Conservation (phyloP, 1,140 invertebrate species). For the Bombus picipes region DNA sequence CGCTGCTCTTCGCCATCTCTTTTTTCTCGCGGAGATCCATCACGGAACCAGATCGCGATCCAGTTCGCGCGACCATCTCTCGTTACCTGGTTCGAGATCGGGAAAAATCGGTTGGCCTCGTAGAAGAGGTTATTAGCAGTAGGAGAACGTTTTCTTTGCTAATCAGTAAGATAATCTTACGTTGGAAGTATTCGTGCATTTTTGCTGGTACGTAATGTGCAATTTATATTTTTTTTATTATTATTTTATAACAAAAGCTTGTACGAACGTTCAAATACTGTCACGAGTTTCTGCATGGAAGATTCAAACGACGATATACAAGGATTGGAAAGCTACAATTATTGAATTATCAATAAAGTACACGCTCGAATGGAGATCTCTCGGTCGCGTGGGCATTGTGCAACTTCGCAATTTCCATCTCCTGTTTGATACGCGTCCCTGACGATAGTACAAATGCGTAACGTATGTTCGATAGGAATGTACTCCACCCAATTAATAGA, state of each 20-base stretch:
- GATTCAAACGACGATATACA: neutral
- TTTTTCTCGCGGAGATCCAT: slow-evolving; percentile 20
- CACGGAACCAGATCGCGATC: slow-evolving; percentile 60
- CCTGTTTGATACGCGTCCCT: neutral
- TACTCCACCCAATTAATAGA: neutral
- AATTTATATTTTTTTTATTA: no score
- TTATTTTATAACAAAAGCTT: no score
- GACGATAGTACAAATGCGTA: neutral
- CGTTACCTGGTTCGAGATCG: slow-evolving; percentile 47
- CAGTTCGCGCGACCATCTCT: slow-evolving; percentile 51
- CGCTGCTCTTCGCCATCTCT: slow-evolving; percentile 8
- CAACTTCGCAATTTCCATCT: slow-evolving; percentile 29
- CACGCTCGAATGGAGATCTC: neutral
- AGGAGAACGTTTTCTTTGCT: slow-evolving; percentile 27
- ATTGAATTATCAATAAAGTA: slow-evolving; percentile 13
- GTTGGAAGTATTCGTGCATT: no score
- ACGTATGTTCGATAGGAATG: neutral
- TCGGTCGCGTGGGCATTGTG: neutral
- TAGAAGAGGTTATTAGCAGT: neutral
- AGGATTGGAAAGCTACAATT: neutral
- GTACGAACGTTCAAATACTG: no score
- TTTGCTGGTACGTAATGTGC: no score
- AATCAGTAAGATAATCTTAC: slow-evolving; percentile 27
- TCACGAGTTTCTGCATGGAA: no score
- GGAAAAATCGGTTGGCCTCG: slow-evolving; percentile 37